phyloP scores from a whole-genome alignment of 1,140 invertebrate species.

The Araneus ventricosus region DNA sequence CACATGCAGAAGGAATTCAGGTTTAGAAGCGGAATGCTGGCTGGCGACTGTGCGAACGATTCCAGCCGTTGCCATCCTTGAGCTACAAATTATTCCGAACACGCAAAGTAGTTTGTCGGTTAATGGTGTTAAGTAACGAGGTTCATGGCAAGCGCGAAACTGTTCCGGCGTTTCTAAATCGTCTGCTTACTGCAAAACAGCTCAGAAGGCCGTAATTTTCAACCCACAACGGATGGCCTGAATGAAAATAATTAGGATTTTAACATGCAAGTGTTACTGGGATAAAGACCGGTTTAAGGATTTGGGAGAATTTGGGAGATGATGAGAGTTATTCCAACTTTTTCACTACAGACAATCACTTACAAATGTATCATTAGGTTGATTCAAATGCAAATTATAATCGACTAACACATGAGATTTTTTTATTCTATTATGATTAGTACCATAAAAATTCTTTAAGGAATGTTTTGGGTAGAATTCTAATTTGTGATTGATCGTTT shows the following conservation, averaged over 20 bases:
- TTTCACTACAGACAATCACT: neutral
- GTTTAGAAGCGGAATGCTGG: neutral
- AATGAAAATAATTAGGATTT: slow-evolving; percentile 17
- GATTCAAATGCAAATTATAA: neutral
- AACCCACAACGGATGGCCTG: neutral
- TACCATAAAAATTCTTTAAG: too few relatives aligned
- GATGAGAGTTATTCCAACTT: neutral
- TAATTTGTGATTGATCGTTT: too few relatives aligned
- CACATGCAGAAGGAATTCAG: neutral
- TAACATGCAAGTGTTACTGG: slow-evolving; percentile 19
- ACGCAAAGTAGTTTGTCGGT: slow-evolving; percentile 43
- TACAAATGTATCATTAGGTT: neutral
- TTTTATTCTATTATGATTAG: too few relatives aligned
- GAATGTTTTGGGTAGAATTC: too few relatives aligned
- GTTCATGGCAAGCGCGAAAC: slow-evolving; percentile 7
- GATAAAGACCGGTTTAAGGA: neutral
- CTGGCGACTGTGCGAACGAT: slow-evolving; percentile 33
- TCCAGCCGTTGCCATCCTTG: slow-evolving; percentile 48
- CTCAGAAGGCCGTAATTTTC: neutral
- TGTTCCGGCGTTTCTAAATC: slow-evolving; percentile 9
- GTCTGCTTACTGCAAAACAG: slow-evolving; percentile 29
- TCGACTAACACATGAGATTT: too few relatives aligned
- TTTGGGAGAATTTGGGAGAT: neutral
- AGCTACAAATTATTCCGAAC: slow-evolving; percentile 27
- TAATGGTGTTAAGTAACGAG: slow-evolving; percentile 51